phyloP scores from a whole-genome alignment of 1,140 invertebrate species.

The Drosophila setifemur region DNA sequence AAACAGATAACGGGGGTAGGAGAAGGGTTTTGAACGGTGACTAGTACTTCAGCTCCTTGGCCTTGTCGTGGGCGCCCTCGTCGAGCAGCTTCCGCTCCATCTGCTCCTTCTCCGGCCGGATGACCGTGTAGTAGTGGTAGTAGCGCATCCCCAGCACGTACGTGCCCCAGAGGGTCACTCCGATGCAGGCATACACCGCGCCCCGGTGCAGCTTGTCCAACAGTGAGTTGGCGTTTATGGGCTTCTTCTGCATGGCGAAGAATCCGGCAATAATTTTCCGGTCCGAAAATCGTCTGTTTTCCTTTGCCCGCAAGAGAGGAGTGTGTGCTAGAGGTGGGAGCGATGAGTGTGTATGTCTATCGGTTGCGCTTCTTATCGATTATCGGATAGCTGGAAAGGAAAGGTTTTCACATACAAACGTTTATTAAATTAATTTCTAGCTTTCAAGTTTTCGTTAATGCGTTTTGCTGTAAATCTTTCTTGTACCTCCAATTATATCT shows the following conservation, averaged over 20 bases:
- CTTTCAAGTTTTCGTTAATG: too few relatives aligned
- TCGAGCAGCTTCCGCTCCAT: constrained; percentile 75
- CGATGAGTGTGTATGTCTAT: neutral
- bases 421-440: too few relatives aligned
- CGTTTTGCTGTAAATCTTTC: too few relatives aligned
- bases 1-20: constrained; percentile 18
- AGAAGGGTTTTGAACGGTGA: neutral
- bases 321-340: neutral
- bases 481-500: too few relatives aligned
- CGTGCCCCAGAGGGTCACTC: constrained; percentile 82
- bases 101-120: constrained; percentile 77
- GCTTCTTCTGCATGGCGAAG: constrained; percentile 73
- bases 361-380: neutral
- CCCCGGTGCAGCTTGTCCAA: constrained; percentile 83
- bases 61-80: constrained; percentile 72
- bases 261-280: neutral
- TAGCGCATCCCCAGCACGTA: constrained; percentile 79
- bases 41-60: constrained; percentile 76
- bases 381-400: too few relatives aligned
- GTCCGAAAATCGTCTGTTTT: neutral
- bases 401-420: too few relatives aligned
- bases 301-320: neutral
- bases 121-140: constrained; percentile 82
- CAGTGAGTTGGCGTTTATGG: constrained; percentile 65
- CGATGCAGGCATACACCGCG: constrained; percentile 83